Evolutionary conservation across 2,113 vertebrate species (phyloP).

Genomic region (Carollia perspicillata): DNA sequence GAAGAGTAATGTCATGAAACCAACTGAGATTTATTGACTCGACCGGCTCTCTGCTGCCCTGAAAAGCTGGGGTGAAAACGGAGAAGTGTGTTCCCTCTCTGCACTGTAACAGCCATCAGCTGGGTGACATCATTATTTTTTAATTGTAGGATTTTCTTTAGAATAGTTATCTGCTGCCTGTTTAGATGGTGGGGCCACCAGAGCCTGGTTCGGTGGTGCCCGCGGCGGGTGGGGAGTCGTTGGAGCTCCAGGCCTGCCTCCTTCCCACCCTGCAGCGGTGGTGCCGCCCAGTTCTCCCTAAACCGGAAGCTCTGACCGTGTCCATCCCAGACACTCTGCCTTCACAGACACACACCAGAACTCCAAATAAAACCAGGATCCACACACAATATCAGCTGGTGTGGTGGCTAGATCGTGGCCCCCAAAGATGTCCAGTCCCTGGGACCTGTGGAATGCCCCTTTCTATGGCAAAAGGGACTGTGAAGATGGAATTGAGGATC

Average conservation of each 20-base stretch:
- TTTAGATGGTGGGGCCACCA: not conserved
- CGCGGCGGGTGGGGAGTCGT: rapidly evolving
- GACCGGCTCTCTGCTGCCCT: not conserved
- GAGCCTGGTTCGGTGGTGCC: not conserved
- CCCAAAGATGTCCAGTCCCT: not conserved
- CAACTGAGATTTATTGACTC: not conserved
- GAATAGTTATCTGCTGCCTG: not conserved
- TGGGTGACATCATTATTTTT: not conserved
- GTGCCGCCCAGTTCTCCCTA: not conserved
- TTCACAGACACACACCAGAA: not conserved
- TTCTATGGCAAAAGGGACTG: not conserved
- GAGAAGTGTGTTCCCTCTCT: not conserved
- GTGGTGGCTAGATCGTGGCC: not conserved
- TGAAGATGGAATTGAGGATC: not conserved
- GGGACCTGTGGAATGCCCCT: not conserved
- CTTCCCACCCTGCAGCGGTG: not conserved
- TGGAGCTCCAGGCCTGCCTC: not conserved
- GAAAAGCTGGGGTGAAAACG: not conserved
- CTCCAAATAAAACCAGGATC: not conserved
- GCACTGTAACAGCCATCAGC: not conserved
- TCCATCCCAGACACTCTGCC: not conserved
- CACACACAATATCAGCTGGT: not conserved
- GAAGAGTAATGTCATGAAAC: not conserved
- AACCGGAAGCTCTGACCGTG: not conserved
- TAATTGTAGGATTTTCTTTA: not conserved